phyloP scores from a whole-genome alignment of 2,113 vertebrate genomes.

The Plecotus auritus region DNA sequence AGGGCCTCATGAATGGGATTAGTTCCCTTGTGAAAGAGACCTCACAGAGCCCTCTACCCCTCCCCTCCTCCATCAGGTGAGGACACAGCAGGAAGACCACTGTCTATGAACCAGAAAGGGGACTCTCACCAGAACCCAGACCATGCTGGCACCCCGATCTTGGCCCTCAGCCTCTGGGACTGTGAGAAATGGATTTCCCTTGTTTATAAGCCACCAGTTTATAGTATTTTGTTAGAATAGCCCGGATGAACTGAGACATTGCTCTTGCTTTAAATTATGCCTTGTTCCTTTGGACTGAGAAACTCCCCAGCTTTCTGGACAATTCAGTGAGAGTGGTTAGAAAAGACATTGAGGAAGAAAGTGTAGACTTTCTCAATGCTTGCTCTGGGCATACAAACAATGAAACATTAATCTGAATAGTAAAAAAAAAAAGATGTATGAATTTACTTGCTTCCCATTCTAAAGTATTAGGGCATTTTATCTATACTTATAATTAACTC shows the following conservation, averaged over 20 bases:
- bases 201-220: too few relatives aligned
- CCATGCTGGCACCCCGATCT: too few relatives aligned
- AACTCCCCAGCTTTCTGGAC: not conserved
- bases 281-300: not conserved
- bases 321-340: not conserved
- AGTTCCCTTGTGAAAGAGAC: not conserved
- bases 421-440: not conserved
- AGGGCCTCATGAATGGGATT: too few relatives aligned
- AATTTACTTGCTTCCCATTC: not conserved
- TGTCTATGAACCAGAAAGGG: not conserved
- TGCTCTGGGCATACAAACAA: not conserved
- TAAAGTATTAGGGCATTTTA: not conserved
- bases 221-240: not conserved
- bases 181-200: not conserved
- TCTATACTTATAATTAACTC: not conserved
- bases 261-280: fast-evolving
- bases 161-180: not conserved
- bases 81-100: not conserved
- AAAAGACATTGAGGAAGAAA: not conserved
- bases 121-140: not conserved
- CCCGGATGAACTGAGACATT: fast-evolving
- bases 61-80: not conserved
- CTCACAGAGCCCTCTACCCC: not conserved
- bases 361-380: not conserved
- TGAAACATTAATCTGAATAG: not conserved